These are phyloP conservation scores for Alviniconcha marisindica DNA, from an alignment of 1,140 invertebrate genomes.

Conservation along the genomic window DNA sequence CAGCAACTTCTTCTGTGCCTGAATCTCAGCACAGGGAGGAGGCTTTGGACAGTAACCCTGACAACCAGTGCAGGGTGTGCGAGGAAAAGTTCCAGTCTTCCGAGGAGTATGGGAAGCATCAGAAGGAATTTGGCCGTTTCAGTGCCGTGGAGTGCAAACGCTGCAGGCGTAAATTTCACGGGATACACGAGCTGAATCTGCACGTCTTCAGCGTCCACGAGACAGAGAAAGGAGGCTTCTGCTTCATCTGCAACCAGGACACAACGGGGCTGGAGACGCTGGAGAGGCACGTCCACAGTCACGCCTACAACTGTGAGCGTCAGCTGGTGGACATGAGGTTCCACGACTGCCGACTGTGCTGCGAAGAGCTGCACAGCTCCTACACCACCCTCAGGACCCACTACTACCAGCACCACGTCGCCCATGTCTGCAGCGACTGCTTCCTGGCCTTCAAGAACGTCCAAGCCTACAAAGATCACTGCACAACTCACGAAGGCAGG, in stretches of 20 bases:
- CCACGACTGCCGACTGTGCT: slow-evolving; percentile 35
- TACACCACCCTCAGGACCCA: slow-evolving; percentile 14
- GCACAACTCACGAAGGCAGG: not conserved
- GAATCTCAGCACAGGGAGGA: not conserved
- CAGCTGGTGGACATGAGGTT: not conserved
- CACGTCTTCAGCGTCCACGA: slow-evolving; percentile 31
- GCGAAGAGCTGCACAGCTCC: slow-evolving; percentile 25
- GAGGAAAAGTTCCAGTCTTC: not conserved
- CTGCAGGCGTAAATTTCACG: slow-evolving; percentile 26
- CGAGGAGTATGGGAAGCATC: not conserved
- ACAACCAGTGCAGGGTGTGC: slow-evolving; percentile 14
- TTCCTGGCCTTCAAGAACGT: slow-evolving; percentile 18
- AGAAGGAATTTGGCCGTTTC: not conserved
- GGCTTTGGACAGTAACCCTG: not conserved
- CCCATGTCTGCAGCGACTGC: slow-evolving; percentile 22
- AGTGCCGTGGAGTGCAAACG: slow-evolving; percentile 16
- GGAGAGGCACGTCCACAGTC: slow-evolving; percentile 32
- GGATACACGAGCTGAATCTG: slow-evolving; percentile 33
- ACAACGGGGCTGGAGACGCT: slow-evolving; percentile 8
- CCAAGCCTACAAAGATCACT: slow-evolving; percentile 16
- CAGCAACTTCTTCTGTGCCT: not conserved
- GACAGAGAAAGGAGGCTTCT: slow-evolving; percentile 12
- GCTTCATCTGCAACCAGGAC: slow-evolving; percentile 23
- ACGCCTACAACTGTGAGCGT: not conserved
- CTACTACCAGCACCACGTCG: slow-evolving; percentile 32